Evolutionary conservation across 2,797 vertebrate genomes (phyloP), one percentile per base, ranked within the genome.

Genomic region (Emys orbicularis): DNA sequence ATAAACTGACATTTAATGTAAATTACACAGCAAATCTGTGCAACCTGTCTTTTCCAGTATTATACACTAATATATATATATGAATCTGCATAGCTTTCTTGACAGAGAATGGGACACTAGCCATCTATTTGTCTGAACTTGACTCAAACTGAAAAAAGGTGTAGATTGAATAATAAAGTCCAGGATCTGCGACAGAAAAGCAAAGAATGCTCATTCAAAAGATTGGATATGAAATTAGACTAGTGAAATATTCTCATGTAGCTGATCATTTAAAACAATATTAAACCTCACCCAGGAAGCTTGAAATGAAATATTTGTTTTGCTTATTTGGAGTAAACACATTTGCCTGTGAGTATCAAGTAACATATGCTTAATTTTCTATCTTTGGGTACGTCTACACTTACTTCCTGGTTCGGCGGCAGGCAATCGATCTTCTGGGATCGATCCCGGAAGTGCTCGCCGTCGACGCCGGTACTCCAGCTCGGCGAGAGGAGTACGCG

Each of bases 231-330:
- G 5, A 21, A 86, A 72, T 84, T 80, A 72, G 87, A 5, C 13
- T 80, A 18, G 76, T 68, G 81, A 68, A 11, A 23, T 74, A 50
- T 10, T 29, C 59, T 29, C 5, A 90, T 0, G 0, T 10, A 2
- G 31, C 34, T 82, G 74, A 84, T 74, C 84, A 77, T 65, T 77
- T 47, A 86, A 72, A 76, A 86, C 57, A 81, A 65, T 74, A 84
- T 34, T 79, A 88, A 79, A 10, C 2, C 13, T 90, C 87, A 41
- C 21, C 6, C 83, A 77, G 72, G n/a, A 86, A 86, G 8, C 5
- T 16, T 31, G 12, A 93, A 77, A 77, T 77, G 13, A 49, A 90
- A 88, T 81, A 72, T 15, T n/a, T 54, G 19, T 76, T 83, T 59
- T 37, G 5, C 49, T 49, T 53, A 41, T 81, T 54, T 54, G 93